phyloP scores from a whole-genome alignment of 2,113 vertebrate genomes.

The Sus scrofa region T2T-Sscrofa CM000816.6:27338001-27338500 shows the following conservation, averaged over 20 bases:
- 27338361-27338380: background rate
- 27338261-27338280: background rate
- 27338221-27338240: background rate
- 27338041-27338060: too few relatives aligned
- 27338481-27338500: background rate
- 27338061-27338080: too few relatives aligned
- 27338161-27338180: too few relatives aligned
- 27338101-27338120: too few relatives aligned
- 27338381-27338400: background rate
- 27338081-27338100: too few relatives aligned
- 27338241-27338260: background rate
- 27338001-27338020: too few relatives aligned
- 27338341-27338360: background rate
- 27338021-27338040: too few relatives aligned
- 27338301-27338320: background rate
- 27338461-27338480: background rate
- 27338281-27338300: background rate
- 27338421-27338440: background rate
- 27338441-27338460: background rate
- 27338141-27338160: too few relatives aligned
- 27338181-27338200: too few relatives aligned
- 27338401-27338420: background rate
- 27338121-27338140: too few relatives aligned
- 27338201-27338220: too few relatives aligned
- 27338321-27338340: background rate